Evolutionary conservation across 2,113 vertebrate genomes (phyloP).

Genomic region (Thunnus thynnus): DNA sequence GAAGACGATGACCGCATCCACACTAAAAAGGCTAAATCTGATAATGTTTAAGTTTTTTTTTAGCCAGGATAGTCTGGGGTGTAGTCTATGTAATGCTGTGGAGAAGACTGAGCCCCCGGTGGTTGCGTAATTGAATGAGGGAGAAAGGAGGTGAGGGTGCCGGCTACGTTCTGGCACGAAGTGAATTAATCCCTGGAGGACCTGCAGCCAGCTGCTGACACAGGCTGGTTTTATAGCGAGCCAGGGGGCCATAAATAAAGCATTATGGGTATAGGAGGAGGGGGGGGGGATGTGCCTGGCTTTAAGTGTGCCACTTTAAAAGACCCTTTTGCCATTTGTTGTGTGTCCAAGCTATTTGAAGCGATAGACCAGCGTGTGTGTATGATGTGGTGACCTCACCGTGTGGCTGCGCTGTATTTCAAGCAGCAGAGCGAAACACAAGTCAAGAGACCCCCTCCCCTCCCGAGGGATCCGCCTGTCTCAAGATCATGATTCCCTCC

Average conservation of each 20-base stretch:
- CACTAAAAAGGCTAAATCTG: background rate
- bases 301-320: slow-evolving; percentile 75
- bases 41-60: background rate
- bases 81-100: background rate
- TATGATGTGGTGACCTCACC: slow-evolving; percentile 45
- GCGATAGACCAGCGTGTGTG: slow-evolving; percentile 39
- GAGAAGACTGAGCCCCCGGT: background rate
- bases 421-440: slow-evolving; percentile 12
- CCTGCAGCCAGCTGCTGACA: slow-evolving; percentile 69
- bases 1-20: background rate
- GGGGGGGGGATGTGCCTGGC: slow-evolving; percentile 31
- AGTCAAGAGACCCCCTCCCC: slow-evolving; percentile 30
- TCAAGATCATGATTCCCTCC: slow-evolving; percentile 19
- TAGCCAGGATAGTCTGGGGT: background rate
- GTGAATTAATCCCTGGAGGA: slow-evolving; percentile 68
- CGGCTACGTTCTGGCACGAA: slow-evolving; percentile 59
- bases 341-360: slow-evolving; percentile 55
- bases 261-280: slow-evolving; percentile 62
- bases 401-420: slow-evolving; percentile 34
- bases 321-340: slow-evolving; percentile 61
- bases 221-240: slow-evolving; percentile 63
- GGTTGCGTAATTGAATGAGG: slow-evolving; percentile 4
- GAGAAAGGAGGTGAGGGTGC: slow-evolving; percentile 24
- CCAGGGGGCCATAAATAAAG: slow-evolving; percentile 77
- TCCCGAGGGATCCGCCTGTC: slow-evolving; percentile 6